Conservation (phyloP, 2,797 vertebrate species). For the Dermochelys coriacea region DNA sequence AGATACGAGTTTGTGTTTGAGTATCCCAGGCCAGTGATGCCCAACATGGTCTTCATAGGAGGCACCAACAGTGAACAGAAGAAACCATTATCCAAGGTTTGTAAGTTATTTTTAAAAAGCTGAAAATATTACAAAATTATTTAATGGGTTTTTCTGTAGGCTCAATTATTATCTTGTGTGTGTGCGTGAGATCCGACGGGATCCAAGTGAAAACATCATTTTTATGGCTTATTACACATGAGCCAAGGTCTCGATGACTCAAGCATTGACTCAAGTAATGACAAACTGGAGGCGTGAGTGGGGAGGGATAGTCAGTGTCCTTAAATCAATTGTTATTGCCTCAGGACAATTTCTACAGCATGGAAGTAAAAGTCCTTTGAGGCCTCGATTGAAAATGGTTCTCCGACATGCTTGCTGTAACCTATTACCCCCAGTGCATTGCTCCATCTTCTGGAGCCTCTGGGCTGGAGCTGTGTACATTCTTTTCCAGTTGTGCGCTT, state of each 20-base stretch:
- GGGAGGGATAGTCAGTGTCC: neutral
- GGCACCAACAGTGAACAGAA: slow-evolving; percentile 87
- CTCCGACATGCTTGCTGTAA: neutral
- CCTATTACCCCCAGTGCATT: neutral
- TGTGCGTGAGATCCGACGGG: neutral
- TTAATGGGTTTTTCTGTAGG: neutral
- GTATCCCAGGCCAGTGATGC: slow-evolving; percentile 85
- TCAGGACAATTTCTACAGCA: neutral
- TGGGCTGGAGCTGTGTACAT: neutral
- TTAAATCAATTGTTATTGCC: neutral
- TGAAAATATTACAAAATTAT: neutral
- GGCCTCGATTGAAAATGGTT: neutral
- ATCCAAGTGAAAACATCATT: neutral
- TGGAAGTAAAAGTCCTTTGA: neutral
- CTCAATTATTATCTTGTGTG: neutral
- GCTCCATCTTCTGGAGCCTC: neutral
- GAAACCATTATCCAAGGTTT: slow-evolving; percentile 82
- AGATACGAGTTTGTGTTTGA: slow-evolving; percentile 87
- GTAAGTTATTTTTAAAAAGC: slow-evolving; percentile 20
- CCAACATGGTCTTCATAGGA: slow-evolving; percentile 86
- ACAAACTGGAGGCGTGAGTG: neutral
- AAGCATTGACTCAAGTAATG: neutral
- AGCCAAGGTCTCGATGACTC: neutral
- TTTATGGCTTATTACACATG: neutral
- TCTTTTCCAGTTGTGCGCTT: neutral